Conservation (phyloP, 2,797 vertebrate species). For the Pseudomugil gertrudae region DNA sequence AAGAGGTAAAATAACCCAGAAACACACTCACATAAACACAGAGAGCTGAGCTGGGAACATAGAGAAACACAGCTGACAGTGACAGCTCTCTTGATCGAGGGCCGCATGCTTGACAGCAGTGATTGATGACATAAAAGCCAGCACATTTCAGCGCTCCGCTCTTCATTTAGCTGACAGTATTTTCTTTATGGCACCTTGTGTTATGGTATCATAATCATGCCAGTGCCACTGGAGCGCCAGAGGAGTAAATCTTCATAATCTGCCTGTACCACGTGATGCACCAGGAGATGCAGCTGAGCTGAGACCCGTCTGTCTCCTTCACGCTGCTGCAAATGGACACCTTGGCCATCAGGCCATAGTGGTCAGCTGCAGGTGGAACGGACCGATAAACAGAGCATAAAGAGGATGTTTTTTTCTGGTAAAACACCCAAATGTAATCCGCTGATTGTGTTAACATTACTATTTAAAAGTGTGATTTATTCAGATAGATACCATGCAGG, state of each 20-base stretch:
- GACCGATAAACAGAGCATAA: background rate
- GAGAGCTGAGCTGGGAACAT: background rate
- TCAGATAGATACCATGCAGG: too few species aligned
- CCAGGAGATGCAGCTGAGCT: constrained; percentile 29
- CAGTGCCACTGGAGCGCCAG: constrained; percentile 29
- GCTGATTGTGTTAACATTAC: too few species aligned
- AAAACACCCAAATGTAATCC: too few species aligned
- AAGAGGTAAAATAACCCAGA: constrained; percentile 55
- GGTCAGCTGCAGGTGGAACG: constrained; percentile 9
- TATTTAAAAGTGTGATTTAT: too few species aligned
- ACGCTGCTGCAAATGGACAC: constrained; percentile 40
- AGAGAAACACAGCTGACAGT: constrained; percentile 44
- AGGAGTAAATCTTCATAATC: constrained; percentile 70
- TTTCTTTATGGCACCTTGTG: constrained; percentile 76
- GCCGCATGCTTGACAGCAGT: constrained; percentile 54
- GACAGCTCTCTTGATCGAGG: constrained; percentile 65
- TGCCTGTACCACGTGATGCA: constrained; percentile 7
- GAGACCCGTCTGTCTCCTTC: constrained; percentile 22
- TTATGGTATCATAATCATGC: constrained; percentile 77
- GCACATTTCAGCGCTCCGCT: constrained; percentile 61
- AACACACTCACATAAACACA: constrained; percentile 35
- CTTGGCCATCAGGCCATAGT: constrained; percentile 44
- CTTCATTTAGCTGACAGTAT: constrained; percentile 76
- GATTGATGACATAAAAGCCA: constrained; percentile 71
- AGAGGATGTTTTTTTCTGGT: background rate